phyloP scores from a whole-genome alignment of 2,888 invertebrate genomes.

The Drosophila lacicola region DNA sequence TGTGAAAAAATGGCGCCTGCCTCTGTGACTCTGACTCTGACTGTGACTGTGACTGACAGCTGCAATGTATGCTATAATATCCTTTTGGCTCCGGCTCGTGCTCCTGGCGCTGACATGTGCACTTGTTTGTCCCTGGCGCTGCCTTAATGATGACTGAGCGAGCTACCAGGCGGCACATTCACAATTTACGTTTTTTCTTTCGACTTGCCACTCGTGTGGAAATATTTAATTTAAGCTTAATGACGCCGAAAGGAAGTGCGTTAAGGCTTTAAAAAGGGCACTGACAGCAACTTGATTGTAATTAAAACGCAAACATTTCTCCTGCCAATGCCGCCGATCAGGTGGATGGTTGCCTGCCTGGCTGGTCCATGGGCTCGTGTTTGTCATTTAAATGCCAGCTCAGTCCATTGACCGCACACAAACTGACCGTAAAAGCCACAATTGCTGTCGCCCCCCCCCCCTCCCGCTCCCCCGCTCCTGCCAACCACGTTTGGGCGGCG shows the following conservation, averaged over 20 bases:
- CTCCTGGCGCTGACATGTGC: conserved; percentile 81
- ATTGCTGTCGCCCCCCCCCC: conserved; percentile 54
- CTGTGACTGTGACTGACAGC: conserved; percentile 70
- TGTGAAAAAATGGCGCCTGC: conserved; percentile 17
- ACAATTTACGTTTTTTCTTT: conserved; percentile 60
- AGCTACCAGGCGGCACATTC: conserved; percentile 41
- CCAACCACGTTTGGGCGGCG: conserved; percentile 5
- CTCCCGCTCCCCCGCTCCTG: conserved; percentile 7
- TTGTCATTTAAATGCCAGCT: conserved; percentile 68
- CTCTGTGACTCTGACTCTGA: neutral
- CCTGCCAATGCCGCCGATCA: conserved; percentile 27
- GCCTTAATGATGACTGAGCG: conserved; percentile 83
- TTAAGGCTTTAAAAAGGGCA: conserved; percentile 64
- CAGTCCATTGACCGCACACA: conserved; percentile 51
- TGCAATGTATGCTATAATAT: conserved; percentile 79
- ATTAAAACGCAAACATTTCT: conserved; percentile 72
- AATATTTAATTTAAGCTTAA: conserved; percentile 80
- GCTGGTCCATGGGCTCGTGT: conserved; percentile 40
- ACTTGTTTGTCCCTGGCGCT: conserved; percentile 79
- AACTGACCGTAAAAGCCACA: conserved; percentile 71
- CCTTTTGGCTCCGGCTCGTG: conserved; percentile 34
- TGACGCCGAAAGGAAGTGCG: conserved; percentile 73
- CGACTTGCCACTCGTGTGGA: conserved; percentile 69
- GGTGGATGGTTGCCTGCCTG: conserved; percentile 31
- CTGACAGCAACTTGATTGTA: conserved; percentile 64